Evolutionary conservation across 2,888 invertebrate genomes (phyloP), one percentile per base, ranked within the genome.

Genomic region (Augiades crinisus): DNA sequence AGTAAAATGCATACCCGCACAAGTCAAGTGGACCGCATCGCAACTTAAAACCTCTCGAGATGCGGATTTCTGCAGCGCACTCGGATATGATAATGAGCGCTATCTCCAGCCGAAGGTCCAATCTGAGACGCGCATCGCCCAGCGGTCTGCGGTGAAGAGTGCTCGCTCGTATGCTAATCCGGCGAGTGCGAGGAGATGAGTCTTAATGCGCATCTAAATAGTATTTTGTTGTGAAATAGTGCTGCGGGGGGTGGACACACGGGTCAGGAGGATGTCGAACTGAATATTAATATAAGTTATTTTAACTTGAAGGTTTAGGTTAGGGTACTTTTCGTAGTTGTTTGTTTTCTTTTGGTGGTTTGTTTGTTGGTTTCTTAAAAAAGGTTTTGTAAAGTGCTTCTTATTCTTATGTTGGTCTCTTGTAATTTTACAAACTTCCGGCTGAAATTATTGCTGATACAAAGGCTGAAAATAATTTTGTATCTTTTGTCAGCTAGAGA

Each of bases 181-280:
- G 76, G 75, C 70, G 81, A 76, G 72, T 66, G 75, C 78, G 78
- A 78, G 73, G 78, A 81, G 83, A 84, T 79, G 83, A 80, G 79
- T 77, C 78, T 80, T 84, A 85, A 81, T 79, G 81, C 74, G 75
- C 79, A 80, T 80, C 81, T 82, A 79, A 83, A 84, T 84, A 81
- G 73, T 75, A 44, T 50, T 50, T 50, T 60, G 55, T 81, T 70
- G 79, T 79, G 79, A 78, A 78, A 78, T 82, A 78, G 47, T 47
- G 44, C 56, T 56, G 61, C 61, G 64, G 58, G 56, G 31, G 34
- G 38, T 54, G 65, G 12, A 70, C 69, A 70, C 54, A 78, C 72
- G 47, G 75, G 6, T n/a, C 2, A 10, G 3, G 2, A 5, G 14
- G 13, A 36, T 24, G 22, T n/a, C 3, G 31, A 43, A 30, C 31